Conservation (phyloP, 2,113 vertebrate genomes). For the Thalassarche chlororhynchos region DNA sequence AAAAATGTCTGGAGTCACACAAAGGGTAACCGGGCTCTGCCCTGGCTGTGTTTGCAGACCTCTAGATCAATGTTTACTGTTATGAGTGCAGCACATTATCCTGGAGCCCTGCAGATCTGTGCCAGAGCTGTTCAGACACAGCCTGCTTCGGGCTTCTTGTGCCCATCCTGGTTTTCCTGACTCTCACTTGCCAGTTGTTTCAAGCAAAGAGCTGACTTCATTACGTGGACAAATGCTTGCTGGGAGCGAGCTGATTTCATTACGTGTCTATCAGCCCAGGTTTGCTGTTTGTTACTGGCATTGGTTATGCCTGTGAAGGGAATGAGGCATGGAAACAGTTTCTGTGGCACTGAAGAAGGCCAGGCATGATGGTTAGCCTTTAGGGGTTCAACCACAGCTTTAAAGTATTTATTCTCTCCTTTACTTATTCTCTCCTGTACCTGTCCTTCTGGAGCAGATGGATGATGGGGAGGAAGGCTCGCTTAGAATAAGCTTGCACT, state of each 20-base stretch:
- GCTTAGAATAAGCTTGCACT: background rate
- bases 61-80: background rate
- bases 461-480: background rate
- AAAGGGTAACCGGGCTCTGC: background rate
- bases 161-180: background rate
- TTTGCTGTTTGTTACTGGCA: background rate
- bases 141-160: background rate
- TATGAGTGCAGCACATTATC: background rate
- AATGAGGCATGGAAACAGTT: background rate
- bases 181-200: background rate
- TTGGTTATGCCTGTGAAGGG: background rate
- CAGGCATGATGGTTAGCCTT: background rate
- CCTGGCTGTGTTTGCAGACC: background rate
- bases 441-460: background rate
- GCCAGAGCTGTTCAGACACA: background rate
- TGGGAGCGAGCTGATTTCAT: background rate
- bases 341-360: background rate
- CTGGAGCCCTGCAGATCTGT: background rate
- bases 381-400: background rate
- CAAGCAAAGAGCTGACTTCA: background rate
- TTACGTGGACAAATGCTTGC: background rate
- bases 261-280: background rate
- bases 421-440: background rate
- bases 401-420: background rate
- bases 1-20: background rate